These are phyloP conservation scores for Ptychobarbus kaznakovi DNA, from an alignment of 2,797 vertebrate genomes.

Conservation along the genomic window DNA sequence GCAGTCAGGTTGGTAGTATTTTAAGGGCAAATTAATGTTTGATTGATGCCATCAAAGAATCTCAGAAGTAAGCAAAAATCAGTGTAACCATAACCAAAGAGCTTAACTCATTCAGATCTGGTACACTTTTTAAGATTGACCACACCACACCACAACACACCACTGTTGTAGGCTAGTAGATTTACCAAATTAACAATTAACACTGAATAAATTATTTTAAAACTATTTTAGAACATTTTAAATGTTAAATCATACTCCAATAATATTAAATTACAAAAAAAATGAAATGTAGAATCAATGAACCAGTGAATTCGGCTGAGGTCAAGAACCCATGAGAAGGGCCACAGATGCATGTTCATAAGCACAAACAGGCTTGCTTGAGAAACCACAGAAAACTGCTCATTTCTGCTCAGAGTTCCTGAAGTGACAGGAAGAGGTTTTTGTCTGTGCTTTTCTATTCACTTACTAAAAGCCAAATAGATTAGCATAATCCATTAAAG, in stretches of 20 bases:
- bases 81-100: background rate
- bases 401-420: background rate
- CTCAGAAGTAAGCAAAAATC: background rate
- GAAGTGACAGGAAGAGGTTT: conserved; percentile 28
- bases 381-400: conserved; percentile 2
- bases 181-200: background rate
- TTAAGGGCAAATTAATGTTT: background rate
- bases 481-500: conserved; percentile 9
- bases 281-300: background rate
- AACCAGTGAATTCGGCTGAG: background rate
- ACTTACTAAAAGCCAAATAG: conserved; percentile 13
- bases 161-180: background rate
- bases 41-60: background rate
- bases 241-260: background rate
- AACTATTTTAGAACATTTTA: no score
- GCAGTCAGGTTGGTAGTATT: conserved; percentile 7
- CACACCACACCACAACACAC: no score
- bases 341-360: background rate
- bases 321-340: background rate
- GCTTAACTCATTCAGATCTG: background rate
- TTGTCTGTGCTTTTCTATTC: background rate
- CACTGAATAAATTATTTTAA: background rate
- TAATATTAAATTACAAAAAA: background rate
- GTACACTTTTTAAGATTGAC: background rate
- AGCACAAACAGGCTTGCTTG: background rate